phyloP scores from a whole-genome alignment of 2,113 vertebrate genomes.

The Eclectus roratus region DNA sequence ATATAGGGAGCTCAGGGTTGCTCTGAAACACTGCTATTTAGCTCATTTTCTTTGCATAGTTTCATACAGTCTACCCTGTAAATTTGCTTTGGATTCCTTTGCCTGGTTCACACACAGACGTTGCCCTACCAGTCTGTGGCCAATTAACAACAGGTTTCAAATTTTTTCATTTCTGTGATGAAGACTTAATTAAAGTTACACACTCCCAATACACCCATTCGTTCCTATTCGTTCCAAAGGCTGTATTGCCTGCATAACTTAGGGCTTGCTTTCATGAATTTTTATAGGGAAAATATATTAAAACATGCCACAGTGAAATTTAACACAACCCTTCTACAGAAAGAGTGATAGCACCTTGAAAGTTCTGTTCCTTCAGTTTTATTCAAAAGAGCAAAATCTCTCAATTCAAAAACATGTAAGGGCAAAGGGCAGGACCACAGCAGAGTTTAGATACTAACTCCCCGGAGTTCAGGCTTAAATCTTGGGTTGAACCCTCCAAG shows the following conservation, averaged over 20 bases:
- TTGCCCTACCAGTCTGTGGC: background rate
- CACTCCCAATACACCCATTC: fast-evolving
- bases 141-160: background rate
- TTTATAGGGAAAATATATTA: background rate
- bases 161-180: background rate
- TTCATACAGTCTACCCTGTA: background rate
- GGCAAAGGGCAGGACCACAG: background rate
- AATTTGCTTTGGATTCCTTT: background rate
- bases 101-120: background rate
- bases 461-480: background rate
- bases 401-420: background rate
- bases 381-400: background rate
- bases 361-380: background rate
- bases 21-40: background rate
- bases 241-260: background rate
- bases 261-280: background rate
- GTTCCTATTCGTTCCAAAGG: background rate
- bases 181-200: background rate
- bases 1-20: background rate
- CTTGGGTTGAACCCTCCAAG: background rate
- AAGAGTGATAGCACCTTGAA: background rate
- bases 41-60: background rate
- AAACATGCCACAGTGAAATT: background rate
- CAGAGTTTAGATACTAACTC: background rate
- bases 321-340: background rate